These are phyloP conservation scores for Takifugu bimaculatus DNA, from an alignment of 2,113 vertebrate genomes.

Conservation along the genomic window DNA sequence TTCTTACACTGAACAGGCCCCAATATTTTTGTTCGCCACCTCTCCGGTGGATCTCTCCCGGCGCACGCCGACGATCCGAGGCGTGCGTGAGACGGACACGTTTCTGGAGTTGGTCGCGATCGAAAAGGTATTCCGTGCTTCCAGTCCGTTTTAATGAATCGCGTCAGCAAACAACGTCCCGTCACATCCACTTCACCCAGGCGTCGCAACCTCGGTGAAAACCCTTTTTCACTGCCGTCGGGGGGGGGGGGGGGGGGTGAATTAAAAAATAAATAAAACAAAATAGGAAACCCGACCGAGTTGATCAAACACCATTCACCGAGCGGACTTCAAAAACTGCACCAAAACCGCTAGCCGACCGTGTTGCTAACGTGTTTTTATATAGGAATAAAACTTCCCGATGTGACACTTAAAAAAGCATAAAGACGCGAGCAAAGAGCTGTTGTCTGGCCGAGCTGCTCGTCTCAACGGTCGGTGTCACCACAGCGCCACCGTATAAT, in stretches of 20 bases:
- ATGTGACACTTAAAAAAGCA: constrained; percentile 39
- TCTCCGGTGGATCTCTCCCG: constrained; percentile 25
- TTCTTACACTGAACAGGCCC: constrained; percentile 56
- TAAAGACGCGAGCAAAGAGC: constrained; percentile 27
- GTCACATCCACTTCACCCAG: constrained; percentile 44
- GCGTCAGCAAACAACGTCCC: constrained; percentile 44
- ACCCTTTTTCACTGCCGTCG: neutral
- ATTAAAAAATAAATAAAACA: neutral
- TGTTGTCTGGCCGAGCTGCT: constrained; percentile 43
- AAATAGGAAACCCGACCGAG: constrained; percentile 9
- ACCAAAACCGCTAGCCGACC: constrained; percentile 41
- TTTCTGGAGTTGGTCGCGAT: constrained; percentile 51
- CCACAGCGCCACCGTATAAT: constrained; percentile 70
- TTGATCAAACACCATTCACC: constrained; percentile 33
- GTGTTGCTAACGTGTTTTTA: constrained; percentile 46
- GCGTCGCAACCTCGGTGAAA: constrained; percentile 61
- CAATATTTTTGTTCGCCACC: constrained; percentile 39
- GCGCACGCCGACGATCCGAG: constrained; percentile 39
- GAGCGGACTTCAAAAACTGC: constrained; percentile 49
- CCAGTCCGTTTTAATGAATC: constrained; percentile 7
- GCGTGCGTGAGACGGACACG: constrained; percentile 37
- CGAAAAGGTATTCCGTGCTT: constrained; percentile 34
- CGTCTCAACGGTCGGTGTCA: constrained; percentile 52
- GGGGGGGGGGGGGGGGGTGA: constrained; percentile 3
- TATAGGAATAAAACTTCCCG: constrained; percentile 38